phyloP scores from a whole-genome alignment of 2,113 vertebrate genomes.

The Podiceps cristatus region DNA sequence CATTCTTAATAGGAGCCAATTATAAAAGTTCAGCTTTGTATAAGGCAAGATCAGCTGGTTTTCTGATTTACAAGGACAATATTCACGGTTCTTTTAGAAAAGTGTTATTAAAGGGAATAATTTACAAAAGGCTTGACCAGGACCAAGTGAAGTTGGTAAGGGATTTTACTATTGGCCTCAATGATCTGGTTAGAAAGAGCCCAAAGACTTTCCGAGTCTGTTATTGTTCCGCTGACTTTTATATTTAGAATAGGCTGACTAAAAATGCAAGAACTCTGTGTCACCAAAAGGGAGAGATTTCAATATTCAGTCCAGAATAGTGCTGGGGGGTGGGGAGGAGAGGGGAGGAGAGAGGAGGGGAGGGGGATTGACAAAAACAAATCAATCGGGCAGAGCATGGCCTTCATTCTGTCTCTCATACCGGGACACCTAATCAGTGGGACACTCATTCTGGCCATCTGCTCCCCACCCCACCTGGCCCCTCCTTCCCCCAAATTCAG shows the following conservation, averaged over 20 bases:
- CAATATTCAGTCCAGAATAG: background rate
- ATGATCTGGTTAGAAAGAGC: background rate
- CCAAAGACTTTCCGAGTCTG: background rate
- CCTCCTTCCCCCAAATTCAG: background rate
- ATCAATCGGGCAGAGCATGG: background rate
- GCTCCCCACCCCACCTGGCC: background rate
- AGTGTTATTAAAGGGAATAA: slow-evolving; percentile 1
- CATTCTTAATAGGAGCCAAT: slow-evolving; percentile 38
- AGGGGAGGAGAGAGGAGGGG: no score
- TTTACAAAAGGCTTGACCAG: slow-evolving; percentile 10
- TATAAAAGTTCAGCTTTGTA: slow-evolving; percentile 3
- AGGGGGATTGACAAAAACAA: no score
- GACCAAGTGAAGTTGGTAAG: background rate
- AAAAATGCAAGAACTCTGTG: background rate
- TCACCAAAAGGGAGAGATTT: background rate
- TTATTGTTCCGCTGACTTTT: slow-evolving; percentile 21
- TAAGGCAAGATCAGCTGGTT: slow-evolving; percentile 3
- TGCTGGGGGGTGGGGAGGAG: background rate
- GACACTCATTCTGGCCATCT: background rate
- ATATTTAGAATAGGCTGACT: background rate
- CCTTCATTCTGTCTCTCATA: background rate
- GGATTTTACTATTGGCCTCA: background rate
- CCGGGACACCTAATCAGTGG: slow-evolving; percentile 8
- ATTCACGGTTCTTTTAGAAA: background rate
- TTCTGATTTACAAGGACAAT: background rate